Percentiles rank a stretch among this genome's conserved stretches.
phyloP scores from a whole-genome alignment of 2,888 invertebrate genomes.

The Hipparchia sbordonii region DNA sequence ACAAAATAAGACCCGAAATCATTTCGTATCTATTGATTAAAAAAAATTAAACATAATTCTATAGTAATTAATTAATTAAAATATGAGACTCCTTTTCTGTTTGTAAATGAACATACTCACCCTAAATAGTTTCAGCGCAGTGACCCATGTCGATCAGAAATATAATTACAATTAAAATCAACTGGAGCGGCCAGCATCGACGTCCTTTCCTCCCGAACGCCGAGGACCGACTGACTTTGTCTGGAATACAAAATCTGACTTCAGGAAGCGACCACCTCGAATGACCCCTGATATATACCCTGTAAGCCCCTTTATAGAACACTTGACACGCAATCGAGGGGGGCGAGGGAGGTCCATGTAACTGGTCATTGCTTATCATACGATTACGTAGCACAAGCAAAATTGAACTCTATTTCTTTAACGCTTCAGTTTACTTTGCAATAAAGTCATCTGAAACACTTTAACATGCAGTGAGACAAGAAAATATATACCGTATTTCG shows the following conservation, averaged over 20 bases:
- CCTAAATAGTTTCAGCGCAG: slow-evolving; percentile 50
- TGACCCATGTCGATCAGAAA: slow-evolving; percentile 47
- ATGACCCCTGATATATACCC: slow-evolving; percentile 56
- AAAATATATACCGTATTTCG: slow-evolving; percentile 25
- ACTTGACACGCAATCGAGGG: slow-evolving; percentile 44
- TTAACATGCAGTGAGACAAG: background rate
- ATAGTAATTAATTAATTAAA: too few relatives aligned
- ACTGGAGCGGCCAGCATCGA: slow-evolving; percentile 26
- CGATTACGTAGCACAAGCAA: slow-evolving; percentile 17
- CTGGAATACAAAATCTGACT: slow-evolving; percentile 50
- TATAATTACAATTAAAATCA: slow-evolving; percentile 36
- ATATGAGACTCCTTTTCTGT: too few relatives aligned
- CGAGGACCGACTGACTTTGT: slow-evolving; percentile 53
- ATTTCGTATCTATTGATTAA: too few relatives aligned
- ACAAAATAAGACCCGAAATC: too few relatives aligned
- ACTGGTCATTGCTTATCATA: slow-evolving; percentile 59
- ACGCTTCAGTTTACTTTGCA: background rate
- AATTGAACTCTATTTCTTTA: slow-evolving; percentile 16
- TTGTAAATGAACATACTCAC: slow-evolving; percentile 50
- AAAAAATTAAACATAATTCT: too few relatives aligned
- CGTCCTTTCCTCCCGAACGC: slow-evolving; percentile 48
- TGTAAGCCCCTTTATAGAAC: slow-evolving; percentile 52
- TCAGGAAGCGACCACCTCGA: slow-evolving; percentile 49
- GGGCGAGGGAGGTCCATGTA: slow-evolving; percentile 49
- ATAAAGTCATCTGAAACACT: background rate